phyloP scores from a whole-genome alignment of 2,113 vertebrate species.

The Numenius arquata region DNA sequence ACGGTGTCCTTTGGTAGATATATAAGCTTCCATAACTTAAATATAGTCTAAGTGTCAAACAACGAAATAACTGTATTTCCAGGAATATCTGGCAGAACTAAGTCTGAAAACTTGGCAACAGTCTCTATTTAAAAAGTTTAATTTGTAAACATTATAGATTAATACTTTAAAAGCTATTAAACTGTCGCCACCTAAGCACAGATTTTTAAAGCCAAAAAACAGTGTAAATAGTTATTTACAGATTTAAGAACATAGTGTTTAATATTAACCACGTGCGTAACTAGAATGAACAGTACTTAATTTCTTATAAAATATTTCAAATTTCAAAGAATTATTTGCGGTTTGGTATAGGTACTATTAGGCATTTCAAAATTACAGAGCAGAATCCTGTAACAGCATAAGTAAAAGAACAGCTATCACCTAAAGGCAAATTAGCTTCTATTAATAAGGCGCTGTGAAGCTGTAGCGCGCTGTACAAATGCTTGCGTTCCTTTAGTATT shows the following conservation, averaged over 20 bases:
- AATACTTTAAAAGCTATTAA: slow-evolving; percentile 69
- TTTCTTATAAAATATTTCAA: slow-evolving; percentile 68
- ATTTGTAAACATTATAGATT: slow-evolving; percentile 69
- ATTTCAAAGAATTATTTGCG: slow-evolving; percentile 43
- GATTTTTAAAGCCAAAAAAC: slow-evolving; percentile 60
- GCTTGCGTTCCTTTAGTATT: not conserved
- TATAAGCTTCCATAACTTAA: slow-evolving; percentile 62
- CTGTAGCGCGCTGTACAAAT: not conserved
- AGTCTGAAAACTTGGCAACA: slow-evolving; percentile 63
- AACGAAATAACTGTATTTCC: slow-evolving; percentile 54
- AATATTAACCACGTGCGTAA: slow-evolving; percentile 48
- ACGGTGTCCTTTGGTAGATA: slow-evolving; percentile 77
- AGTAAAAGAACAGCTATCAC: slow-evolving; percentile 39
- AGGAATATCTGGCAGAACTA: slow-evolving; percentile 47
- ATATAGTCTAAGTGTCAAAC: slow-evolving; percentile 65
- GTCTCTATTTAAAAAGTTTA: slow-evolving; percentile 52
- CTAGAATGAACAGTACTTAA: slow-evolving; percentile 46
- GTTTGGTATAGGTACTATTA: slow-evolving; percentile 67
- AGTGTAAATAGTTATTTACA: slow-evolving; percentile 70
- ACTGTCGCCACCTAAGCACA: slow-evolving; percentile 54
- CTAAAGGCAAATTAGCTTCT: slow-evolving; percentile 50
- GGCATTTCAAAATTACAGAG: slow-evolving; percentile 54
- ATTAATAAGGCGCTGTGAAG: slow-evolving; percentile 29
- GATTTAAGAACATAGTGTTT: slow-evolving; percentile 58
- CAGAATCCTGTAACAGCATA: not conserved